Evolutionary conservation across 2,888 invertebrate species (phyloP).

Genomic region (Cinara cedri): DNA sequence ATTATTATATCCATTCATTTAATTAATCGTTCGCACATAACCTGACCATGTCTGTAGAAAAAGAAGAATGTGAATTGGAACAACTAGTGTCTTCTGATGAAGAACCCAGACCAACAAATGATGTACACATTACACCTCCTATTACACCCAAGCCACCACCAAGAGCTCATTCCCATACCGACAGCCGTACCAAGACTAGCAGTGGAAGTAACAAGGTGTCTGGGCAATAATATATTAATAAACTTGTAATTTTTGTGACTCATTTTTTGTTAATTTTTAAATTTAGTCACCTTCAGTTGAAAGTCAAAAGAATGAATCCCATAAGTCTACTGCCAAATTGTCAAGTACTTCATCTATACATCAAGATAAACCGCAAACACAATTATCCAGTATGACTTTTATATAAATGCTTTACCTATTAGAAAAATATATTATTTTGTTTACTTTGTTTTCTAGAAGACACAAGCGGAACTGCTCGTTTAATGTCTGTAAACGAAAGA

Average conservation of each 20-base stretch:
- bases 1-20: no score
- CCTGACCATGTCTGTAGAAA: constrained; percentile 62
- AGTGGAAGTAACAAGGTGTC: constrained; percentile 54
- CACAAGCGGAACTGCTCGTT: constrained; percentile 16
- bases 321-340: constrained; percentile 28
- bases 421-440: not conserved
- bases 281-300: constrained; percentile 39
- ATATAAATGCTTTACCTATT: not conserved
- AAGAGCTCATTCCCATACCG: constrained; percentile 47
- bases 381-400: constrained; percentile 10
- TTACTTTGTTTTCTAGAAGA: constrained; percentile 32
- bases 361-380: constrained; percentile 38
- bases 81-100: constrained; percentile 65
- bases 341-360: constrained; percentile 43
- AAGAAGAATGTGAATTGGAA: constrained; percentile 64
- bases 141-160: constrained; percentile 62
- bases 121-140: constrained; percentile 64
- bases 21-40: not conserved
- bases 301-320: constrained; percentile 46
- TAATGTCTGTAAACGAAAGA: constrained; percentile 53
- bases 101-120: constrained; percentile 63
- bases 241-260: not conserved
- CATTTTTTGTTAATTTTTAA: not conserved
- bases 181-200: constrained; percentile 50
- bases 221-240: not conserved